phyloP scores from a whole-genome alignment of 2,888 invertebrate species.

The Drosophila ustulata region DNA sequence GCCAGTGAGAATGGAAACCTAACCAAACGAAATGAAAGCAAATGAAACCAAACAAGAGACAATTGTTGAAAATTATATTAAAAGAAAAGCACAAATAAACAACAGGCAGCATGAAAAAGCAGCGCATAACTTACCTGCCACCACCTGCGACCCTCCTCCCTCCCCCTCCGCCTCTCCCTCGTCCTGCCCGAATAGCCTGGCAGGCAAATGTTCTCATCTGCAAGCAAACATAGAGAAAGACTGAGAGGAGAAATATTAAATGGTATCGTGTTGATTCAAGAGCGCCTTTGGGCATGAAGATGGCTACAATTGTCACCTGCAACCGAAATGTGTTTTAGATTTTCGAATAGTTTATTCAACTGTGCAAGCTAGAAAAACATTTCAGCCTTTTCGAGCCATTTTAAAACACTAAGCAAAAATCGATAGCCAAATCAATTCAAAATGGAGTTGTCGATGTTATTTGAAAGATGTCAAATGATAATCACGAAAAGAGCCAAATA shows the following conservation, averaged over 20 bases:
- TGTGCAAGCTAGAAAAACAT: neutral
- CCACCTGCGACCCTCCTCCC: neutral
- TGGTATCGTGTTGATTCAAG: constrained; percentile 30
- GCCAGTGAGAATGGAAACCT: neutral
- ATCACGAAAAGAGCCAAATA: no score
- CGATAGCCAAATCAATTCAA: no score
- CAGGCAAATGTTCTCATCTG: constrained; percentile 12
- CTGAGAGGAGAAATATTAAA: constrained; percentile 10
- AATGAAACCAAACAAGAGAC: constrained; percentile 31
- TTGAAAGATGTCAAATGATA: no score
- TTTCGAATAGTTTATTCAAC: constrained; percentile 2
- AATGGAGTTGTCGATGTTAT: no score
- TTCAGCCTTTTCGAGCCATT: neutral
- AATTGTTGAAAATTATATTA: constrained; percentile 68
- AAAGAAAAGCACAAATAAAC: constrained; percentile 62
- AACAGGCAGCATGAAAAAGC: constrained; percentile 29
- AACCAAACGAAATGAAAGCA: constrained; percentile 25
- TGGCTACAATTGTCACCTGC: constrained; percentile 9
- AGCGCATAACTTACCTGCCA: constrained; percentile 25
- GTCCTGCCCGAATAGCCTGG: neutral
- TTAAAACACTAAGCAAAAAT: no score
- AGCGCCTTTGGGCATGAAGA: constrained; percentile 17
- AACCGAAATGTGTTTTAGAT: constrained; percentile 9
- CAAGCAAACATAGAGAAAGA: neutral
- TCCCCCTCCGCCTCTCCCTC: no score